phyloP scores from a whole-genome alignment of 1,140 invertebrate genomes.

The Tetraneura akinire region DNA sequence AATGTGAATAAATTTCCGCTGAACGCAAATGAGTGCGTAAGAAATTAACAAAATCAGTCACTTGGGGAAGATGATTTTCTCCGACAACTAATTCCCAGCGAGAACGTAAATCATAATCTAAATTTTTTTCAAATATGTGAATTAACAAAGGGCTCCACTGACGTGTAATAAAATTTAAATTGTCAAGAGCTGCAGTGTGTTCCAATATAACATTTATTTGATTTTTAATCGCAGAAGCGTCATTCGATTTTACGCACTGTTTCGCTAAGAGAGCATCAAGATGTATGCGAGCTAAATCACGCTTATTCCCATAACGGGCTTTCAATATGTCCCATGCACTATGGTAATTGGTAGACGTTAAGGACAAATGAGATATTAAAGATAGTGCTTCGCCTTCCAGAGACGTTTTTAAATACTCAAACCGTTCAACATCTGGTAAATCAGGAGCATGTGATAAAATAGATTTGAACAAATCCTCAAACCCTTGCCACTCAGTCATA shows the following conservation, averaged over 20 bases:
- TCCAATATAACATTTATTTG: neutral
- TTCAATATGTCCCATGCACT: neutral
- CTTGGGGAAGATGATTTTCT: neutral
- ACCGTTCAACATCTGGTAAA: neutral
- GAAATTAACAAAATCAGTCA: conserved; percentile 1
- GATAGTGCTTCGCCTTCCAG: neutral
- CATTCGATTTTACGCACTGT: too few relatives aligned
- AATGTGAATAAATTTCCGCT: neutral
- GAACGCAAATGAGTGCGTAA: neutral
- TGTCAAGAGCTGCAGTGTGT: neutral
- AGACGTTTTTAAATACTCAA: neutral
- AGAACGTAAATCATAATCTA: neutral
- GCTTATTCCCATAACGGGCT: neutral
- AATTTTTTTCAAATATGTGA: neutral
- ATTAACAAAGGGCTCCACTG: neutral
- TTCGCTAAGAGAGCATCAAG: too few relatives aligned
- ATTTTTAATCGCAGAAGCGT: neutral
- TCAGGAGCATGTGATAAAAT: too few relatives aligned
- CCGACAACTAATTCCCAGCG: neutral
- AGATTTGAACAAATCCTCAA: neutral
- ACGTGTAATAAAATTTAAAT: neutral
- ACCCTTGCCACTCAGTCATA: neutral
- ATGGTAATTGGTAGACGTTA: neutral
- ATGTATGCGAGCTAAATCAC: neutral
- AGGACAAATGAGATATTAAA: neutral